These are phyloP conservation scores for Hydrochoerus hydrochaeris DNA, from an alignment of 2,113 vertebrate species.

Conservation along the genomic window DNA sequence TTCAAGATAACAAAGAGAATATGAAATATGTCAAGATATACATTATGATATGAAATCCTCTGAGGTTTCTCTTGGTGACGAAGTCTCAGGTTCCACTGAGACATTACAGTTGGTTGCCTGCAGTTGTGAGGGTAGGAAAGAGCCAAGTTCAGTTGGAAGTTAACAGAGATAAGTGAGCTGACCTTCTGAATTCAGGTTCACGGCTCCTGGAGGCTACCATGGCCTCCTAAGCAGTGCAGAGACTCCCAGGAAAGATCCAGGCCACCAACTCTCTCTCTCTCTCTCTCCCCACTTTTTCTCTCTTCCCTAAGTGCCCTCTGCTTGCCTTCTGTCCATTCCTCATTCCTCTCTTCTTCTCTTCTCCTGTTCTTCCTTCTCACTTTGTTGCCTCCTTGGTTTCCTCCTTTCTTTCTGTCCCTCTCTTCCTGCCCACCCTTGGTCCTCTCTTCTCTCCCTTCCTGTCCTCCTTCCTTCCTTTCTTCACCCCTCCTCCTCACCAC, in stretches of 20 bases:
- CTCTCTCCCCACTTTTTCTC: not conserved
- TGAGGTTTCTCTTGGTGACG: not conserved
- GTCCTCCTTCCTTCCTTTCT: not conserved
- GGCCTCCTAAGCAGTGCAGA: not conserved
- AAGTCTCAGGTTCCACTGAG: not conserved
- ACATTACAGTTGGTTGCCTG: no score
- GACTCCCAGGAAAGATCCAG: not conserved
- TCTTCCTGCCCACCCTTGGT: no score
- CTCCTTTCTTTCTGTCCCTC: not conserved
- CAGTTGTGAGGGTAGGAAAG: rapidly evolving
- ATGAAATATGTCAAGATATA: not conserved
- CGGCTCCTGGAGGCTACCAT: not conserved
- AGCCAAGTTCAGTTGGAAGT: rapidly evolving
- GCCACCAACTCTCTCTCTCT: not conserved
- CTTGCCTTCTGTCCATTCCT: not conserved
- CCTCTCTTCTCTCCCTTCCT: not conserved
- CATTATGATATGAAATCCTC: not conserved
- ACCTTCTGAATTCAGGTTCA: not conserved
- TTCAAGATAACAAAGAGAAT: not conserved
- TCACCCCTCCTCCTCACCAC: not conserved
- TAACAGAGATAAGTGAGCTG: not conserved
- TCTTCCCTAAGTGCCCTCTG: not conserved
- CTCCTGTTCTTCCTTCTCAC: not conserved
- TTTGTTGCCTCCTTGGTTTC: not conserved
- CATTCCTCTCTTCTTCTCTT: not conserved